phyloP scores from a whole-genome alignment of 2,888 invertebrate species.

The Aleiodes leptofemur region DNA sequence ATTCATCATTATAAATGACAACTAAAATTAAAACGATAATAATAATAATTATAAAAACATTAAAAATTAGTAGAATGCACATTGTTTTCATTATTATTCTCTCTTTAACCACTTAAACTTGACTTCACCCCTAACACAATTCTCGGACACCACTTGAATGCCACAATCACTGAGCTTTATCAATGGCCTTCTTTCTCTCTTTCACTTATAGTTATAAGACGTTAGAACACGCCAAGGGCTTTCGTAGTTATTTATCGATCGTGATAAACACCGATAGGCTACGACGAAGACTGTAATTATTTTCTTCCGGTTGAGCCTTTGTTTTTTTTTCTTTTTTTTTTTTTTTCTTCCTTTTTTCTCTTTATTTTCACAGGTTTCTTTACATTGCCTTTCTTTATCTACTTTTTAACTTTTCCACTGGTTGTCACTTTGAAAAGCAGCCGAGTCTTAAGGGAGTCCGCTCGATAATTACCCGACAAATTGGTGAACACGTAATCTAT shows the following conservation, averaged over 20 bases:
- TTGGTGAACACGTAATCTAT: constrained; percentile 16
- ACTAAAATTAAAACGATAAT: neutral
- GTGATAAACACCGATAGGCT: constrained; percentile 47
- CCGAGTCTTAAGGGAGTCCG: constrained; percentile 1
- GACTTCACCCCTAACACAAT: constrained; percentile 1
- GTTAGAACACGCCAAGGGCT: constrained; percentile 47
- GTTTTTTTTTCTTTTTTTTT: constrained; percentile 28
- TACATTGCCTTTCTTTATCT: neutral
- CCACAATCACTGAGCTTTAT: constrained; percentile 54
- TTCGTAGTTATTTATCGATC: constrained; percentile 55
- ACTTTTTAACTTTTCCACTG: neutral
- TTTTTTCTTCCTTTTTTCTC: neutral
- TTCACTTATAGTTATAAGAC: constrained; percentile 32
- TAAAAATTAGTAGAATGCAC: constrained; percentile 38
- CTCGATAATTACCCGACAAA: constrained; percentile 37
- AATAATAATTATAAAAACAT: constrained; percentile 25
- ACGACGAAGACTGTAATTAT: constrained; percentile 53
- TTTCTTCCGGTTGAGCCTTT: constrained; percentile 46
- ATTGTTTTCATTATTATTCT: constrained; percentile 22
- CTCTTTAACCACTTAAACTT: constrained; percentile 15
- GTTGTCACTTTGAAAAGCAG: constrained; percentile 11
- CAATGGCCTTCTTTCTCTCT: constrained; percentile 32
- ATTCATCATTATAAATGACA: constrained; percentile 10
- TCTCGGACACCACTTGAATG: constrained; percentile 47
- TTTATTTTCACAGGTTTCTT: neutral